Evolutionary conservation across 1,140 invertebrate species (phyloP).

Genomic region (Lasioglossum baleicum): DNA sequence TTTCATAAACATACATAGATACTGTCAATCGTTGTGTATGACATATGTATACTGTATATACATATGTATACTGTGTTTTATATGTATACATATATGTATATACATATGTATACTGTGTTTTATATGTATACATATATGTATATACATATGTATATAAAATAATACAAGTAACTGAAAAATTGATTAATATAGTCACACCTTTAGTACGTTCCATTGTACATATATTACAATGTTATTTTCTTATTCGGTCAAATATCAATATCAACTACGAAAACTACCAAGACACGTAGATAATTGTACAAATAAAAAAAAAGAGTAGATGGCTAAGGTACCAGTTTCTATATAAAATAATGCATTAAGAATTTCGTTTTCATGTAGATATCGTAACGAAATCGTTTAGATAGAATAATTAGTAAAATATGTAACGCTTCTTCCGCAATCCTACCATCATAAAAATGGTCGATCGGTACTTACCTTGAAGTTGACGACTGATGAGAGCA

Average conservation of each 20-base stretch:
- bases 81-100: too few species aligned
- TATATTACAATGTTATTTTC: neutral
- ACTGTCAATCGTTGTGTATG: neutral
- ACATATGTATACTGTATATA: too few species aligned
- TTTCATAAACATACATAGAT: neutral
- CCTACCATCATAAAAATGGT: neutral
- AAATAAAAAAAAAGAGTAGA: neutral
- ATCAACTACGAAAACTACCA: constrained; percentile 4
- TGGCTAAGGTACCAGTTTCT: constrained; percentile 12
- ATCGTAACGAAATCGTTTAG: neutral
- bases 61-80: too few species aligned
- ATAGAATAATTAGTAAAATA: constrained; percentile 6
- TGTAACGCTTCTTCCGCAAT: neutral
- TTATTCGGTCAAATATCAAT: neutral
- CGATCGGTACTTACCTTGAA: constrained; percentile 84
- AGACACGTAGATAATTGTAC: constrained; percentile 31
- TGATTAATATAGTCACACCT: neutral
- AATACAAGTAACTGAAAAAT: neutral
- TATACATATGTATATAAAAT: neutral
- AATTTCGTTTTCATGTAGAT: neutral
- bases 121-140: too few species aligned
- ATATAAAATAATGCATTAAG: neutral
- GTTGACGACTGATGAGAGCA: constrained; percentile 86
- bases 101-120: neutral
- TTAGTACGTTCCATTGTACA: neutral